Base-by-base conservation (phyloP, 92 coral and sea anemone species). In the Epizoanthus fatuus region DNA sequence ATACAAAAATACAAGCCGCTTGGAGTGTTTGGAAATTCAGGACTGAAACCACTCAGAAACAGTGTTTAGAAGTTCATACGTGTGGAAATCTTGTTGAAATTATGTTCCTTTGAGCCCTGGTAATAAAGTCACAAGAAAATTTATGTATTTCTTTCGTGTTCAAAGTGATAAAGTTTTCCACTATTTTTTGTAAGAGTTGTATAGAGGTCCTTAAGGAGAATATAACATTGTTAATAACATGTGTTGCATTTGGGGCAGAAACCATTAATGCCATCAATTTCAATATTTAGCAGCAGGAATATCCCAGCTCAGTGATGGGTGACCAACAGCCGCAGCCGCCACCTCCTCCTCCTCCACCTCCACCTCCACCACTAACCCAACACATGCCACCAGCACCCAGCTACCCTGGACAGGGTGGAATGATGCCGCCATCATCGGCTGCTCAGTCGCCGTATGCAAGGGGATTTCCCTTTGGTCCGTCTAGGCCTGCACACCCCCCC, bases 401-500 rank as follows among this genome's bases (percentile, higher is more conserved):
- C 12, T 80, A 80, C 72, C 79, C 88, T 20, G 76, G 81, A 14
- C 87, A 80, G 38, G 87, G 71, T 40, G 90, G 90, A 3, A 86
- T 81, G 25, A 12, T 69, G 52, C 74, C 65, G 2, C 47, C 86
- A 1, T 69, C 89, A 2, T 62, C 72, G 8, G 71, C 45, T 13
- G 29, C 79, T 13, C 81, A 56, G 37, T 59, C 55, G 0, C 75
- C 83, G 53, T 81, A 73, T 29, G 53, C 52, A 17, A 70, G 74
- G 53, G 88, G 78, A 3, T 67, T 16, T 12, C 86, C 79, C 37
- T 72, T 66, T 69, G 58, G 45, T 1, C 53, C 94, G 29, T 89
- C 91, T 32, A 94, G 90, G 16, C 86, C 96, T 10, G 81, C 87
- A 13, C 94, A 91, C 42, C 89, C 99, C 44, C 93, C 96, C 0